Conservation (phyloP, 2,113 vertebrate genomes). For the Holacanthus passer region DNA sequence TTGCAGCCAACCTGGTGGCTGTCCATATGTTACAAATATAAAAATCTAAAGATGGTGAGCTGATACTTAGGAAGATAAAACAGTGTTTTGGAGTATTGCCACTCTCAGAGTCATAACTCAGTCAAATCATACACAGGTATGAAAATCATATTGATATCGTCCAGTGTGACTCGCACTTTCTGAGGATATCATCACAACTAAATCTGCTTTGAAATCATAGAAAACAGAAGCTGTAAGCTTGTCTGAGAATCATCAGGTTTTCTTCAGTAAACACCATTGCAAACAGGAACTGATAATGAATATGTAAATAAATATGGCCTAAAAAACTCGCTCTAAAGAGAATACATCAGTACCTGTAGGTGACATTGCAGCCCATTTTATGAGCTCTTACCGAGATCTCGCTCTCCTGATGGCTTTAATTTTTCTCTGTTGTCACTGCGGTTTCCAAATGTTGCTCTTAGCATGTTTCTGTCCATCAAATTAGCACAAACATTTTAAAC, state of each 20-base stretch:
- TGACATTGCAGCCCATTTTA: neutral
- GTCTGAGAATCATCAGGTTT: too few relatives aligned
- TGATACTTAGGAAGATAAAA: neutral
- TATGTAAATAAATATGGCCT: neutral
- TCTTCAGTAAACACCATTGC: too few relatives aligned
- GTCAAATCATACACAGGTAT: too few relatives aligned
- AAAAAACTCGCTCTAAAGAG: neutral
- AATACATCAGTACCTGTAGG: neutral
- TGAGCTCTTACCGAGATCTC: neutral
- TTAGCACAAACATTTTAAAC: too few relatives aligned
- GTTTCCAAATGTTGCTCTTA: neutral
- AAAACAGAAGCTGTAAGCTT: too few relatives aligned
- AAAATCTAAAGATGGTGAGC: neutral
- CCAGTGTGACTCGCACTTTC: neutral
- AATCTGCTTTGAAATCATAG: too few relatives aligned
- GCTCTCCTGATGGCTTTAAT: too few relatives aligned
- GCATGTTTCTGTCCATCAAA: neutral
- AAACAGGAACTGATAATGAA: neutral
- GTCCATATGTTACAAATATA: neutral
- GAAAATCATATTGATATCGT: neutral
- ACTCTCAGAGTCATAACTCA: too few relatives aligned
- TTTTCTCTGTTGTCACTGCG: too few relatives aligned
- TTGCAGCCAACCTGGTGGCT: neutral
- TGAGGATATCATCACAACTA: neutral
- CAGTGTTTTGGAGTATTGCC: too few relatives aligned